Evolutionary conservation across 2,888 invertebrate genomes (phyloP).

Genomic region (Microctonus hyperodae): DNA sequence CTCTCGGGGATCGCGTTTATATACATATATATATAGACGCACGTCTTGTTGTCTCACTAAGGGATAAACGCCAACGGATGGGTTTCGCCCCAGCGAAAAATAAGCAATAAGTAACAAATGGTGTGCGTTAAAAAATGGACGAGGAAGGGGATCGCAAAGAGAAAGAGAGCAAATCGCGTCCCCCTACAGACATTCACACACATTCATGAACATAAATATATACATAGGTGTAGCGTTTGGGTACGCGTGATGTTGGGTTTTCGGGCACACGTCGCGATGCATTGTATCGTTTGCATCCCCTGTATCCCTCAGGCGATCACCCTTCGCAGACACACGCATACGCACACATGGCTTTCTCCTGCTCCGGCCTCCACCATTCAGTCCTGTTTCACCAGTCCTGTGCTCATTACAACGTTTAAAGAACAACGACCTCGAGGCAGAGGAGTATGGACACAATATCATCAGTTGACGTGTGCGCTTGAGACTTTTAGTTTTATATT

Average conservation of each 20-base stretch:
- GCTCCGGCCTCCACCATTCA: constrained; percentile 4
- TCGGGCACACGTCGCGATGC: constrained; percentile 40
- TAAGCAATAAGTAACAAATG: constrained; percentile 60
- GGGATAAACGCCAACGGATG: constrained; percentile 50
- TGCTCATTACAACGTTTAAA: constrained; percentile 37
- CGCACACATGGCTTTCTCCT: constrained; percentile 16
- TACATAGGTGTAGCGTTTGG: constrained; percentile 29
- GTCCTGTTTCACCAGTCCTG: constrained; percentile 19
- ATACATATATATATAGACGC: neutral
- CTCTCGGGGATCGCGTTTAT: constrained; percentile 40
- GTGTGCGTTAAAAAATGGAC: neutral
- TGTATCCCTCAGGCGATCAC: constrained; percentile 18
- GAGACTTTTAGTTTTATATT: too few relatives aligned
- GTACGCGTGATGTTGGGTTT: constrained; percentile 39
- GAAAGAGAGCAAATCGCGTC: constrained; percentile 40
- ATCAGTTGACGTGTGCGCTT: neutral
- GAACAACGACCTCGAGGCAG: constrained; percentile 24
- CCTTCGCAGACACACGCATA: constrained; percentile 20
- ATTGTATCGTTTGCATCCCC: constrained; percentile 42
- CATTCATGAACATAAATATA: constrained; percentile 14
- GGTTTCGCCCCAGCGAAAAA: constrained; percentile 49
- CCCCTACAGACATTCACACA: too few relatives aligned
- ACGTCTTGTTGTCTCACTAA: constrained; percentile 22
- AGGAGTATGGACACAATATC: neutral
- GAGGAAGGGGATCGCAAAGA: constrained; percentile 36